A percentile compares a stretch with the other conserved stretches of the same genome.
phyloP scores from a whole-genome alignment of 2,888 invertebrate genomes.

The Cephus sareptanus region DNA sequence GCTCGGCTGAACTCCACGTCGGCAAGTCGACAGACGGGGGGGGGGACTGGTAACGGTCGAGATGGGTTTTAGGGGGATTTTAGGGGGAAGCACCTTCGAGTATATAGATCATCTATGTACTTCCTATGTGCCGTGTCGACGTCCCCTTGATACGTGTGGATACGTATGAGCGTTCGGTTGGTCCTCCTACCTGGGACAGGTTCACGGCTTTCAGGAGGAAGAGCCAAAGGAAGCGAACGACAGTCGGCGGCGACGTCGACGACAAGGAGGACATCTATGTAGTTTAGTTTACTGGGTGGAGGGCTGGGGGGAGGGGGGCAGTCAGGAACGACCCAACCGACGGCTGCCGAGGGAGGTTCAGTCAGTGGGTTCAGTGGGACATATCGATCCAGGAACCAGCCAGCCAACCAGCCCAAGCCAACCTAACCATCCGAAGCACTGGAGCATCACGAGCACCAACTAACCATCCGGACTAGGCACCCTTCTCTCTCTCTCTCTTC shows the following conservation, averaged over 20 bases:
- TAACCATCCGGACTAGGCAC: slow-evolving; percentile 30
- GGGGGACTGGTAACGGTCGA: slow-evolving; percentile 20
- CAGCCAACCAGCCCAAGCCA: not conserved
- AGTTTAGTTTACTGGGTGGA: not conserved
- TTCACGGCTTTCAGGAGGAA: not conserved
- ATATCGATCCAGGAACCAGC: slow-evolving; percentile 38
- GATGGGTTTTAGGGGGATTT: no score
- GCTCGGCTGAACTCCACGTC: no score
- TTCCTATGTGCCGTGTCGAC: no score
- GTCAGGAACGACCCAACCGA: slow-evolving; percentile 6
- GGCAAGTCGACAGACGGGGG: slow-evolving; percentile 2
- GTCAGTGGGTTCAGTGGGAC: slow-evolving; percentile 47
- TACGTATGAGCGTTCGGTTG: not conserved
- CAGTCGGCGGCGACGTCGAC: not conserved
- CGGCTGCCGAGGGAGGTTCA: slow-evolving; percentile 21
- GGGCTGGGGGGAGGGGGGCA: slow-evolving; percentile 7
- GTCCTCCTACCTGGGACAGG: not conserved
- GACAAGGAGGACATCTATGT: not conserved
- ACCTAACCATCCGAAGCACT: slow-evolving; percentile 17
- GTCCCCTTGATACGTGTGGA: not conserved
- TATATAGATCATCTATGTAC: no score
- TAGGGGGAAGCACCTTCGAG: not conserved
- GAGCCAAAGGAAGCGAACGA: not conserved
- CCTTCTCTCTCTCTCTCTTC: slow-evolving; percentile 8
- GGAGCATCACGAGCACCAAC: not conserved